Evolutionary conservation across 2,113 vertebrate species (phyloP).

Genomic region (Murina feae): DNA sequence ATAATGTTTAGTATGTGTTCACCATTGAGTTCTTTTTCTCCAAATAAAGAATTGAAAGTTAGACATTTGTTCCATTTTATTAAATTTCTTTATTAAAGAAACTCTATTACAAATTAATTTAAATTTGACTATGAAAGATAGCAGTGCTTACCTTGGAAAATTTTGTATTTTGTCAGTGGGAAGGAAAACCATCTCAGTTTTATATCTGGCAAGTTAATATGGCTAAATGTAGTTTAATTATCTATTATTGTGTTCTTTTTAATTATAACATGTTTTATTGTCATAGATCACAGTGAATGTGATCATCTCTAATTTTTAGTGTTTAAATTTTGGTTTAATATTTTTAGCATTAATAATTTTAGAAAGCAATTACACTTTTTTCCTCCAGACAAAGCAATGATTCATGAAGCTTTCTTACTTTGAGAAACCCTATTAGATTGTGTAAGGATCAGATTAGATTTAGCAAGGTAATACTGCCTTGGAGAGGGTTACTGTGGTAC

Average conservation of each 20-base stretch:
- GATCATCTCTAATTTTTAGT: not conserved
- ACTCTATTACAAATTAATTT: not conserved
- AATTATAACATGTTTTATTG: not conserved
- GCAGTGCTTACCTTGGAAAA: not conserved
- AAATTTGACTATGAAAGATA: not conserved
- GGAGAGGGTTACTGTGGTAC: not conserved
- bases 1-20: not conserved
- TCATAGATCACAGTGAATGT: not conserved
- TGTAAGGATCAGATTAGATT: not conserved
- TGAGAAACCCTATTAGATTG: not conserved
- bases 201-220: not conserved
- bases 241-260: not conserved
- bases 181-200: not conserved
- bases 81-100: not conserved
- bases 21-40: not conserved
- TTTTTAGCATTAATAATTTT: conserved; percentile 36
- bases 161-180: not conserved
- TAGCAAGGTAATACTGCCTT: not conserved
- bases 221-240: not conserved
- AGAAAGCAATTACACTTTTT: not conserved
- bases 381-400: not conserved
- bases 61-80: not conserved
- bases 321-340: not conserved
- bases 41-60: not conserved
- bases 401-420: not conserved